A percentile compares a stretch with the other conserved stretches of the same genome.
Conservation (phyloP, 37 sponge, comb jelly and placozoan species). For the Corticium candelabrum region DNA sequence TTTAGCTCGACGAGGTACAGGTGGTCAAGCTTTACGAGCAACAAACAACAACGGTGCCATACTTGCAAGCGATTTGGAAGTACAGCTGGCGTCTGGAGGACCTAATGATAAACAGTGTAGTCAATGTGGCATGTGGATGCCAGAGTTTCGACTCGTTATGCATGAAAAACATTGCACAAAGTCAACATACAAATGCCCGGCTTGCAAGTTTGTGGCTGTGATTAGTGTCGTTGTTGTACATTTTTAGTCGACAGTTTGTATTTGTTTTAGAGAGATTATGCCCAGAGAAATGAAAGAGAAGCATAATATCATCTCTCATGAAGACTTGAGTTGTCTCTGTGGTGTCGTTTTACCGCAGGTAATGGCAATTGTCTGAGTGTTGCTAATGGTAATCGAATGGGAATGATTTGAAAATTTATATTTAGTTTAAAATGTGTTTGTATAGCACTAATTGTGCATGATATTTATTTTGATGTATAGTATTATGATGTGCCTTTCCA, state of each 20-base stretch:
- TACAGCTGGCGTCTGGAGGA: neutral
- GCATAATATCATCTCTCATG: neutral
- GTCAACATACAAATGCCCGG: neutral
- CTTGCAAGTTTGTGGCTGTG: neutral
- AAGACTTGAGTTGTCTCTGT: neutral
- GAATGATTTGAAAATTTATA: no score
- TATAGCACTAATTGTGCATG: no score
- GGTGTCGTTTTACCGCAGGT: neutral
- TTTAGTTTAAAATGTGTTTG: no score
- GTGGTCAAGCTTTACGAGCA: neutral
- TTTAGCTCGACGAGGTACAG: no score
- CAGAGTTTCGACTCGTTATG: neutral
- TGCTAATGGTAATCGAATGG: no score
- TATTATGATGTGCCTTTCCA: no score
- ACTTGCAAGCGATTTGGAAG: neutral
- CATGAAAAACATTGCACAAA: neutral
- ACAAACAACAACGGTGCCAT: neutral
- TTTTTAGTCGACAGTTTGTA: no score
- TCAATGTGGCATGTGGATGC: neutral
- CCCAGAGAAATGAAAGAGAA: neutral
- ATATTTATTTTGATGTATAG: no score
- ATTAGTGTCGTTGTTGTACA: no score
- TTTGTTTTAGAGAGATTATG: neutral
- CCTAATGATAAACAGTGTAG: neutral
- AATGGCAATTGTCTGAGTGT: no score